Evolutionary conservation across 1,140 invertebrate genomes (phyloP), one percentile per base, ranked within the genome.

Genomic region (Lasaia peninsularis): DNA sequence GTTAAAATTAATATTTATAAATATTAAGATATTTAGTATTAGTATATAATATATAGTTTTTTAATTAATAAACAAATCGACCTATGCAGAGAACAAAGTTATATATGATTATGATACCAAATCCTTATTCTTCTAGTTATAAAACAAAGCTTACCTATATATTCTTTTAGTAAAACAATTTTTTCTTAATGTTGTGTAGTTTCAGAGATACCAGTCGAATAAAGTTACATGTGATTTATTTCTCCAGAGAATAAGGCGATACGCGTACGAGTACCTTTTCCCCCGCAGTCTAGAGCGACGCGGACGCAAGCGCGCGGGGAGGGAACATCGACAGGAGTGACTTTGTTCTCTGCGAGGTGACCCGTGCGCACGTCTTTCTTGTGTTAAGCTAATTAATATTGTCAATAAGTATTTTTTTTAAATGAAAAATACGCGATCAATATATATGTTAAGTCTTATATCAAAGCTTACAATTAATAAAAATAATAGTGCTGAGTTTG

Each of bases 111-210:
- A 12, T 35, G n/a, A 12, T 35, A 12, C 34, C 34, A 12, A 35
- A 35, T 35, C n/a, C 1, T 51, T 51, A 24, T 51, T 49, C 7
- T 49, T 49, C 2, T 24, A 31, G 49, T 21, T 31, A 51, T 51
- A 8, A 51, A 51, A 21, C 49, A n/a, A 31, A 51, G 21, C 49
- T 31, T 0, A 51, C 49, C 49, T 51, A 51, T 51, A 51, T 51
- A 51, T 51, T 51, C 2, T 51, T n/a, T 51, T 51, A 21, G 16
- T 51, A 31, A 21, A 51, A 51, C 24, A 2, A 31, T 51, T 51
- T 51, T 51, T 24, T 51, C 49, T 21, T 51, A 51, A 51, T 11
- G 49, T 51, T 51, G 12, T 31, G 16, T 51, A 51, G 16, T 51
- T 51, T 51, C 20, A 10, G n/a, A 49, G 48, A 49, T 49, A 49